phyloP scores from a whole-genome alignment of 2,888 invertebrate genomes.

The Hirudinaria manillensis region DNA sequence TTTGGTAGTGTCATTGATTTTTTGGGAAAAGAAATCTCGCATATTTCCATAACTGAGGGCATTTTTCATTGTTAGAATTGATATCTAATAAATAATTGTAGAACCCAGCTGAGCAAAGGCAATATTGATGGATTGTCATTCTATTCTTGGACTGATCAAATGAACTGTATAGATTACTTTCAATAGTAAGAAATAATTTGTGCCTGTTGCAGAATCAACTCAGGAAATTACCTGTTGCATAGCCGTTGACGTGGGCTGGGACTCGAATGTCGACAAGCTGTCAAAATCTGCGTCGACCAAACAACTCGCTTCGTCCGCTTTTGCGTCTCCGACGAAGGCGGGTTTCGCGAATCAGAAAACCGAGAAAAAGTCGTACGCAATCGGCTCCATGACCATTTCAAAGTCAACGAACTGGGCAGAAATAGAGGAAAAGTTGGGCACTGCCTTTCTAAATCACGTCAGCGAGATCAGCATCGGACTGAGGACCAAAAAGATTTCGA shows the following conservation, averaged over 20 bases:
- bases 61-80: too few species aligned
- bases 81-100: too few species aligned
- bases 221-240: constrained; percentile 5
- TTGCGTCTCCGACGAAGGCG: constrained; percentile 5
- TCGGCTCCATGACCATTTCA: constrained; percentile 42
- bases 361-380: constrained; percentile 18
- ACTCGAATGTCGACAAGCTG: background rate
- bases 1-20: too few species aligned
- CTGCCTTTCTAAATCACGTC: constrained; percentile 43
- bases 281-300: background rate
- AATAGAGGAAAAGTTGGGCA: constrained; percentile 43
- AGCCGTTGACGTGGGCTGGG: constrained; percentile 1
- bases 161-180: too few species aligned
- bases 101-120: too few species aligned
- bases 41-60: too few species aligned
- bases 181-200: background rate
- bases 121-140: too few species aligned
- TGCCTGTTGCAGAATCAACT: constrained; percentile 5
- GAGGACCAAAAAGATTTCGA: constrained; percentile 45
- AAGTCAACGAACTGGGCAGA: constrained; percentile 42
- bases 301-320: constrained; percentile 5
- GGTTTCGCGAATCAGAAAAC: background rate
- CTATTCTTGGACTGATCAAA: too few species aligned
- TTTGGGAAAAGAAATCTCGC: too few species aligned
- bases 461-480: constrained; percentile 46